These are phyloP conservation scores for Antennarius striatus DNA, from an alignment of 2,113 vertebrate genomes.

Conservation along the genomic window DNA sequence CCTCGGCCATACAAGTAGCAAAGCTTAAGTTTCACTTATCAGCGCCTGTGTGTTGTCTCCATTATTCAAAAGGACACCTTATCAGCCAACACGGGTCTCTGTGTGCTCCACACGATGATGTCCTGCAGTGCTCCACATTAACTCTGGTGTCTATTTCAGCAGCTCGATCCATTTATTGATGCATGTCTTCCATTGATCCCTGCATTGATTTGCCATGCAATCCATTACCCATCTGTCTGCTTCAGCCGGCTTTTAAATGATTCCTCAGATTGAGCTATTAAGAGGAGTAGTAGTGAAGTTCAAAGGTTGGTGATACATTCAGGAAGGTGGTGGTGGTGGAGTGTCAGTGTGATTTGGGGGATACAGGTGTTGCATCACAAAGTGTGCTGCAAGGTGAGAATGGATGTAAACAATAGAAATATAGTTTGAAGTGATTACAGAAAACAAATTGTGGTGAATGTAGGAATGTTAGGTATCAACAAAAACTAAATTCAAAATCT, in stretches of 20 bases:
- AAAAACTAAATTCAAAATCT: too few species aligned
- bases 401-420: too few species aligned
- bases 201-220: conserved; percentile 74
- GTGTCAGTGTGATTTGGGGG: conserved; percentile 23
- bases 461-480: too few species aligned
- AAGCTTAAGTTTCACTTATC: conserved; percentile 61
- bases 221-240: conserved; percentile 79
- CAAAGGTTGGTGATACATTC: conserved; percentile 72
- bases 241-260: conserved; percentile 77
- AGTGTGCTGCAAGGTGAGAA: too few species aligned
- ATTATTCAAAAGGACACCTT: conserved; percentile 67
- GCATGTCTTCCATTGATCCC: conserved; percentile 74
- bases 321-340: not conserved
- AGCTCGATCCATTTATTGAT: conserved; percentile 76
- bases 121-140: conserved; percentile 54
- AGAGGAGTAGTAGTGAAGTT: conserved; percentile 68
- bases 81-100: conserved; percentile 57
- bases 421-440: too few species aligned
- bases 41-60: conserved; percentile 57
- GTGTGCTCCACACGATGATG: conserved; percentile 49
- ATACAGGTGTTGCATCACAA: too few species aligned
- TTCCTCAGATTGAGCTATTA: conserved; percentile 74
- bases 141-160: conserved; percentile 71
- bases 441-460: too few species aligned
- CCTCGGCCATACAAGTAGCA: conserved; percentile 26